Base-by-base conservation (phyloP, 2,888 invertebrate genomes). In the Drosophila lutescens region DNA sequence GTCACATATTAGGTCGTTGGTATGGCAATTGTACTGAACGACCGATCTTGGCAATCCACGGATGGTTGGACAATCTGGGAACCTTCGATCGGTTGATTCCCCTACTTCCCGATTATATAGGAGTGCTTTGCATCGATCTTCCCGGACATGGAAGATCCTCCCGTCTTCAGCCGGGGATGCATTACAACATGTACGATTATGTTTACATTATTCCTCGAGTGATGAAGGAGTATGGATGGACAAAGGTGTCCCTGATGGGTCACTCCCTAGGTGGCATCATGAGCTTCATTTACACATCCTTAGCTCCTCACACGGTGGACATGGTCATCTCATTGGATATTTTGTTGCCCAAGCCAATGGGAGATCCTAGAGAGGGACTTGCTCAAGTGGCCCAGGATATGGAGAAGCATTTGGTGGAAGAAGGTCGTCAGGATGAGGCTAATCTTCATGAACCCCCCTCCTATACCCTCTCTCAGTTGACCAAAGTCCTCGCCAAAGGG, bases 11-110 rank as follows among this genome's bases (percentile, higher is more conserved):
- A 4, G 95, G 94, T 4, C 95, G 95, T 87, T 93, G 95, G 92
- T 96, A 96, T 94, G 95, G 96, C 30, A 93, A 92, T 32, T 93
- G 93, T 61, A 91, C 93, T 59, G 92, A 93, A 34, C 93, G 94
- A 55, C 96, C 95, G 2, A 93, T 96, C 32, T 86, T 96, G 43
- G 94, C 94, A 1, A 79, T 96, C 0, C 96, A 96, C 87, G 96
- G 96, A 0, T 95, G 95, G 95, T 94, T 94, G 91, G 96, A 96
- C 91, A 96, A 96, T 87, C 94, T 95, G 26, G 95, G 95, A 32
- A 93, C 95, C 0, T 96, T 95, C 93, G 95, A 96, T 86, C 93
- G 93, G 0, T 87, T 96, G 50, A 93, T 94, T 30, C 95, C 95
- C 0, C 88, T 94, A 62, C 89, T 96, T 53, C 92, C 93, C 12